These are phyloP conservation scores for Ailurus styani DNA, from an alignment of 2,113 vertebrate species.

Conservation along the genomic window DNA sequence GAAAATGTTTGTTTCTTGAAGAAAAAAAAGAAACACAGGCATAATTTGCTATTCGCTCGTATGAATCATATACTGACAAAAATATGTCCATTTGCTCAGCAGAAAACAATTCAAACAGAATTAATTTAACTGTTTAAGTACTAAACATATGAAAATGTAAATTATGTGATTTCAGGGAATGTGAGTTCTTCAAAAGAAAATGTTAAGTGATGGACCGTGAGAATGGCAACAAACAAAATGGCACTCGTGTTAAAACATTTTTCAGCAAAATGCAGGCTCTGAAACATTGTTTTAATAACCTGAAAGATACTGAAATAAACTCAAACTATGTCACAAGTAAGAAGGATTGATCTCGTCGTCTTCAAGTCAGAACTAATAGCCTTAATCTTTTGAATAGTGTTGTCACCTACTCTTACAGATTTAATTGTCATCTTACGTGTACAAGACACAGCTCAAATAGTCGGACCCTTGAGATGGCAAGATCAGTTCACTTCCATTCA, in stretches of 20 bases:
- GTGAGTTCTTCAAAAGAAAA: background rate
- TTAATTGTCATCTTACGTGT: conserved; percentile 13
- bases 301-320: background rate
- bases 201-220: background rate
- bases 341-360: background rate
- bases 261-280: background rate
- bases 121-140: background rate
- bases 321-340: background rate
- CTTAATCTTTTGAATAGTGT: background rate
- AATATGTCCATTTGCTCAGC: background rate
- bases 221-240: background rate
- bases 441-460: background rate
- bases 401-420: background rate
- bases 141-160: background rate
- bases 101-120: background rate
- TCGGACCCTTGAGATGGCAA: background rate
- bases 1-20: background rate
- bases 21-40: background rate
- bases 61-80: background rate
- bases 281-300: background rate
- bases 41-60: background rate
- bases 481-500: background rate
- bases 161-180: background rate
- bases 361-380: background rate
- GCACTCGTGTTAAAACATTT: background rate